These are phyloP conservation scores for Phymorhynchus buccinoides DNA, from an alignment of 1,140 invertebrate genomes.

Conservation along the genomic window DNA sequence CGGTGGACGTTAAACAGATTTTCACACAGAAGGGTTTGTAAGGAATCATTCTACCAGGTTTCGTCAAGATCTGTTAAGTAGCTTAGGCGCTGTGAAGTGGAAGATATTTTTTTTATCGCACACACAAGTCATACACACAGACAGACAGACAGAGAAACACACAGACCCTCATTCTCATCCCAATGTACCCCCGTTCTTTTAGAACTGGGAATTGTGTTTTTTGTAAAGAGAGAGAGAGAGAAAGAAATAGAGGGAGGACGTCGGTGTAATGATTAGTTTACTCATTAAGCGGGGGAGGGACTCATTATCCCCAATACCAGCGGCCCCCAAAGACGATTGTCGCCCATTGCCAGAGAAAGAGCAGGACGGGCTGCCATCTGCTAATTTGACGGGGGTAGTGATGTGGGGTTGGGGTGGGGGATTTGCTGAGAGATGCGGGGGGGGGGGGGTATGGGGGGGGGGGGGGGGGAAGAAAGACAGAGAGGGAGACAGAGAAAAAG, in stretches of 20 bases:
- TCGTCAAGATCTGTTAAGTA: no score
- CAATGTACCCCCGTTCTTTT: no score
- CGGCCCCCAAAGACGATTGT: background rate
- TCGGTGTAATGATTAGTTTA: background rate
- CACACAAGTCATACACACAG: no score
- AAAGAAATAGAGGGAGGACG: background rate
- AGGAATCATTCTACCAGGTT: no score
- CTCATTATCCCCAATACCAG: background rate
- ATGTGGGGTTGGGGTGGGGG: no score
- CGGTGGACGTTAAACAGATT: no score
- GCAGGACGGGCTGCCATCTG: background rate
- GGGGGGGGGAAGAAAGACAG: background rate
- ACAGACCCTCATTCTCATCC: no score
- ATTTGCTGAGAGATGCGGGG: background rate
- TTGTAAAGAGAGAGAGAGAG: background rate
- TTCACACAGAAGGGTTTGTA: no score
- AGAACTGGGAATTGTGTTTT: no score
- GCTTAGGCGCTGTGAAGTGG: no score
- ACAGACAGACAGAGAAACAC: no score
- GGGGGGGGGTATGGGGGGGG: background rate
- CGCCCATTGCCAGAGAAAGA: background rate
- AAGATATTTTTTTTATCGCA: no score
- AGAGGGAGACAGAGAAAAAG: background rate
- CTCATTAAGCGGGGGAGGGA: background rate
- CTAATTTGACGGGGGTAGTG: background rate